phyloP scores from a whole-genome alignment of 2,888 invertebrate species.

The Eugnorisma glareosa region DNA sequence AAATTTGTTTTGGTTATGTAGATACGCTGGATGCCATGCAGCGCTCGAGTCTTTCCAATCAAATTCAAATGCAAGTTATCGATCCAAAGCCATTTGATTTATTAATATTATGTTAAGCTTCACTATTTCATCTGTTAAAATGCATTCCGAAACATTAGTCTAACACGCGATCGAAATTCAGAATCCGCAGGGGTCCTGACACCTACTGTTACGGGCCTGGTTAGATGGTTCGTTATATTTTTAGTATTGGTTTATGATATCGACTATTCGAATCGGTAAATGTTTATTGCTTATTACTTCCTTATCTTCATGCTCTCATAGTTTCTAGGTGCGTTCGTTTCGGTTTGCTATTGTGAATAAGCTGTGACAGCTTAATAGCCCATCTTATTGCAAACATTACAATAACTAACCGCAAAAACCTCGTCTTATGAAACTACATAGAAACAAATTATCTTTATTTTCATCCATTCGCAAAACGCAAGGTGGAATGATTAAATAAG shows the following conservation, averaged over 20 bases:
- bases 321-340: slow-evolving; percentile 34
- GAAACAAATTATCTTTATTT: slow-evolving; percentile 10
- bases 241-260: slow-evolving; percentile 59
- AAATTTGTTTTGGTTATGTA: slow-evolving; percentile 74
- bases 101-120: slow-evolving; percentile 58
- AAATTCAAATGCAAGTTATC: slow-evolving; percentile 47
- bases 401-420: slow-evolving; percentile 11
- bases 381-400: slow-evolving; percentile 12
- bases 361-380: slow-evolving; percentile 39
- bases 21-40: slow-evolving; percentile 55
- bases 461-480: slow-evolving; percentile 29
- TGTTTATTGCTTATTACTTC: slow-evolving; percentile 59
- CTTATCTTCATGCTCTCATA: slow-evolving; percentile 57
- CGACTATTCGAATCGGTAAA: slow-evolving; percentile 50
- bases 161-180: slow-evolving; percentile 59
- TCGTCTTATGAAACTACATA: slow-evolving; percentile 24
- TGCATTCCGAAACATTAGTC: slow-evolving; percentile 54
- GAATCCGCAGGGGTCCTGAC: slow-evolving; percentile 65
- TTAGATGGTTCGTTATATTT: slow-evolving; percentile 51
- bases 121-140: slow-evolving; percentile 62
- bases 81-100: slow-evolving; percentile 45
- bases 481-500: slow-evolving; percentile 42
- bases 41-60: slow-evolving; percentile 36
- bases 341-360: slow-evolving; percentile 45
- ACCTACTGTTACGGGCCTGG: slow-evolving; percentile 66